A percentile compares a stretch with the other conserved stretches of the same genome.
These are phyloP conservation scores for Cotesia glomerata DNA, from an alignment of 1,140 invertebrate species.

Conservation along the genomic window DNA sequence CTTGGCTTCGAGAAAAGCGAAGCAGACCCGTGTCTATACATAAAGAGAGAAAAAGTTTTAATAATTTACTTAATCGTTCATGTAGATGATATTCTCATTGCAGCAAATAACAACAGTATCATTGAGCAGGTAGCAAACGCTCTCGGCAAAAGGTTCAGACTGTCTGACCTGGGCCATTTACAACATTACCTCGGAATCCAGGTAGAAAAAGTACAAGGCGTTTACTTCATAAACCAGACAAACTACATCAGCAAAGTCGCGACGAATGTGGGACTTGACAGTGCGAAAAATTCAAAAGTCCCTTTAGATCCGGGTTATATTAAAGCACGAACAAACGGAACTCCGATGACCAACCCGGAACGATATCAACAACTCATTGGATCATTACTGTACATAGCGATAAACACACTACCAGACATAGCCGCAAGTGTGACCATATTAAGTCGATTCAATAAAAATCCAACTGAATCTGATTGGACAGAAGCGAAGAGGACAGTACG, in stretches of 20 bases:
- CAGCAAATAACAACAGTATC: not conserved
- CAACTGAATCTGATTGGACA: not conserved
- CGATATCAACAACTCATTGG: slow-evolving; percentile 44
- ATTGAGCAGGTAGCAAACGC: not conserved
- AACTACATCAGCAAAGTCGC: too few species aligned
- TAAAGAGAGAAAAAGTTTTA: not conserved
- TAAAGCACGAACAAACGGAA: not conserved
- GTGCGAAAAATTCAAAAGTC: not conserved
- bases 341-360: not conserved
- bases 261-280: too few species aligned
- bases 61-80: slow-evolving; percentile 17
- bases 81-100: slow-evolving; percentile 28
- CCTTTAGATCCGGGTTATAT: slow-evolving; percentile 32
- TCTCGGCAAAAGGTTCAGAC: not conserved
- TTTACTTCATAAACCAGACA: too few species aligned
- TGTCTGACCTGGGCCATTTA: slow-evolving; percentile 16
- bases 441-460: not conserved
- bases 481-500: not conserved
- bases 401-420: slow-evolving; percentile 48
- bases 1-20: not conserved
- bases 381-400: slow-evolving; percentile 42
- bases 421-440: not conserved
- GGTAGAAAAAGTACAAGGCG: not conserved
- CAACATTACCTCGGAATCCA: slow-evolving; percentile 4
- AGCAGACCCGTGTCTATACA: slow-evolving; percentile 22